phyloP scores from a whole-genome alignment of 2,888 invertebrate genomes.

The Drosophila colorata region DNA sequence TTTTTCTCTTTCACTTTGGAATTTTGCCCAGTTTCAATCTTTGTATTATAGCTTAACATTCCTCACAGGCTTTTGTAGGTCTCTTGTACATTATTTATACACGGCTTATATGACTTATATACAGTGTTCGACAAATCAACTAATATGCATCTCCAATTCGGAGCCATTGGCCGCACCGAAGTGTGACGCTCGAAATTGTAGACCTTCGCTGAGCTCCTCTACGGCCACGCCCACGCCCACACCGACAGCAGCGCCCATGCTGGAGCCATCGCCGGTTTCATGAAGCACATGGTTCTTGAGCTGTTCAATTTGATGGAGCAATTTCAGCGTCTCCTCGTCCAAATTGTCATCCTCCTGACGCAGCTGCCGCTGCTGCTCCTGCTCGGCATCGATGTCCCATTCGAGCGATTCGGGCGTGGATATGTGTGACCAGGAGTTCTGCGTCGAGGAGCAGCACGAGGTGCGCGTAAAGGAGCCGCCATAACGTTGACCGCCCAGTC shows the following conservation, averaged over 20 bases:
- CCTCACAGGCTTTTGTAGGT: slow-evolving; percentile 46
- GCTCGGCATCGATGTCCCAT: slow-evolving; percentile 88
- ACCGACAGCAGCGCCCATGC: slow-evolving; percentile 28
- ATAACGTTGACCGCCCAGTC: slow-evolving; percentile 59
- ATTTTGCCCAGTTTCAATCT: too few species aligned
- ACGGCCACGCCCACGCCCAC: slow-evolving; percentile 41
- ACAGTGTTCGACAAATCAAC: slow-evolving; percentile 56
- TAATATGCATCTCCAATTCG: slow-evolving; percentile 59
- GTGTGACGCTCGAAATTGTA: slow-evolving; percentile 60
- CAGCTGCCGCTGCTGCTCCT: slow-evolving; percentile 82
- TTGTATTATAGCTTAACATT: slow-evolving; percentile 7
- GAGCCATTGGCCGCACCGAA: slow-evolving; percentile 43
- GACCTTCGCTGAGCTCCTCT: slow-evolving; percentile 59
- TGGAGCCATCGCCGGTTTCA: slow-evolving; percentile 87
- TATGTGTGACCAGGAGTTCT: slow-evolving; percentile 87
- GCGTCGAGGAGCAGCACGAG: slow-evolving; percentile 85
- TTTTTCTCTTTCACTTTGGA: too few species aligned
- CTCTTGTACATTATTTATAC: slow-evolving; percentile 23
- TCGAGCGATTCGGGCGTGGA: slow-evolving; percentile 89
- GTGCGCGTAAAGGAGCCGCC: slow-evolving; percentile 81
- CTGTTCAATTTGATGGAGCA: slow-evolving; percentile 89
- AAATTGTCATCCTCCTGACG: slow-evolving; percentile 86
- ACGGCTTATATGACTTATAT: too few species aligned
- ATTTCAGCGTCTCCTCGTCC: slow-evolving; percentile 88
- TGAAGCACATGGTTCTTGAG: slow-evolving; percentile 88